Evolutionary conservation across 2,888 invertebrate genomes (phyloP).

Genomic region (Diaphora mendica): DNA sequence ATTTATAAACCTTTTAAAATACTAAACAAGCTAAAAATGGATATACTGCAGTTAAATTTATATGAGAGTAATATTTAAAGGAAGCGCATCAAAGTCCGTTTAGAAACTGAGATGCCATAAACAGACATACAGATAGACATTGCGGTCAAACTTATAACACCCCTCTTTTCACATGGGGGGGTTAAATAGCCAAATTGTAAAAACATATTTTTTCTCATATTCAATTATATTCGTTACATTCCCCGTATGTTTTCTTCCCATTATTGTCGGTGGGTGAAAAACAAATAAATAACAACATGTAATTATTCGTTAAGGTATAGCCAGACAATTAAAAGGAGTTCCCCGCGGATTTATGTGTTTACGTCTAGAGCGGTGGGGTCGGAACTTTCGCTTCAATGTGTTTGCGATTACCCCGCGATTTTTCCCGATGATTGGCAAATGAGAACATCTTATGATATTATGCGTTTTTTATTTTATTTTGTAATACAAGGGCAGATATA

Average conservation of each 20-base stretch:
- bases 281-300: slow-evolving; percentile 75
- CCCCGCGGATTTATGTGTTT: slow-evolving; percentile 75
- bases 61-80: too few relatives aligned
- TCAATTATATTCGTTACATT: not conserved
- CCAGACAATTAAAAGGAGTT: slow-evolving; percentile 75
- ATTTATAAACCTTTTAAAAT: too few relatives aligned
- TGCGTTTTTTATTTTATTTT: slow-evolving; percentile 39
- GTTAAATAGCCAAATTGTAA: not conserved
- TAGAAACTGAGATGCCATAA: too few relatives aligned
- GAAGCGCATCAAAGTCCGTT: too few relatives aligned
- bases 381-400: slow-evolving; percentile 52
- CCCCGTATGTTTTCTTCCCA: slow-evolving; percentile 19
- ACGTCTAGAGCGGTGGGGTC: slow-evolving; percentile 56
- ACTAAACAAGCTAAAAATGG: too few relatives aligned
- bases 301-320: slow-evolving; percentile 68
- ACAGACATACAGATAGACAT: too few relatives aligned
- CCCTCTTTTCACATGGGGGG: too few relatives aligned
- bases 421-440: slow-evolving; percentile 39
- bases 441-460: slow-evolving; percentile 21
- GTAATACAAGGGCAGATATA: slow-evolving; percentile 57
- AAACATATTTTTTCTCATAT: not conserved
- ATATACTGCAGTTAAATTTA: too few relatives aligned
- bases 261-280: slow-evolving; percentile 50
- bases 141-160: too few relatives aligned
- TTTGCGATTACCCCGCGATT: slow-evolving; percentile 45